These are phyloP conservation scores for Macropus fuliginosus DNA, from an alignment of 2,797 vertebrate genomes.

Conservation along the genomic window DNA sequence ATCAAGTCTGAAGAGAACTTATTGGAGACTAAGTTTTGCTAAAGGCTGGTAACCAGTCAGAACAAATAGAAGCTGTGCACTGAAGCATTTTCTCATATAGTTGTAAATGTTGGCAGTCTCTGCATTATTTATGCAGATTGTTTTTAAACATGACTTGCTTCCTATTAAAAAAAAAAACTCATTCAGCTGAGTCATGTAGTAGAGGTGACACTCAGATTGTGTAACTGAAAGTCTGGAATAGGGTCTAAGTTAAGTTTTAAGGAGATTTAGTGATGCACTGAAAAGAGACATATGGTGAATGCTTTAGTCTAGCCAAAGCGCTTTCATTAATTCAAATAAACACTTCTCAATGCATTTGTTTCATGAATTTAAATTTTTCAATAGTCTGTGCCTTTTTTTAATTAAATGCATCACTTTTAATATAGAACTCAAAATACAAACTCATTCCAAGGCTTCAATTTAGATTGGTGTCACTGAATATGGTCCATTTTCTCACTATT, in stretches of 20 bases:
- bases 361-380: background rate
- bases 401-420: too few relatives aligned
- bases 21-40: background rate
- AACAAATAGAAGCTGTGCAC: background rate
- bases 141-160: background rate
- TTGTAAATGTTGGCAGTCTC: background rate
- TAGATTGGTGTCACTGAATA: too few relatives aligned
- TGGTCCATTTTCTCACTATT: too few relatives aligned
- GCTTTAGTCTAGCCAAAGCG: background rate
- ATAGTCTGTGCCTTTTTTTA: background rate
- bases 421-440: too few relatives aligned
- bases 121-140: background rate
- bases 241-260: slow-evolving; percentile 4
- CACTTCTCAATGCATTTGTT: background rate
- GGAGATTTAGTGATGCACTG: background rate
- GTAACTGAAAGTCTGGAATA: background rate
- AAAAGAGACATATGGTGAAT: slow-evolving; percentile 10
- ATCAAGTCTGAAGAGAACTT: background rate
- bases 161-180: background rate
- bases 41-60: background rate
- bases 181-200: slow-evolving; percentile 1
- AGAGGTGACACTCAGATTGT: slow-evolving; percentile 1
- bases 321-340: background rate
- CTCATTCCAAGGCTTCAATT: too few relatives aligned
- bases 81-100: background rate